These are phyloP conservation scores for Sebastiscus tertius DNA, from an alignment of 2,797 vertebrate species.

Conservation along the genomic window DNA sequence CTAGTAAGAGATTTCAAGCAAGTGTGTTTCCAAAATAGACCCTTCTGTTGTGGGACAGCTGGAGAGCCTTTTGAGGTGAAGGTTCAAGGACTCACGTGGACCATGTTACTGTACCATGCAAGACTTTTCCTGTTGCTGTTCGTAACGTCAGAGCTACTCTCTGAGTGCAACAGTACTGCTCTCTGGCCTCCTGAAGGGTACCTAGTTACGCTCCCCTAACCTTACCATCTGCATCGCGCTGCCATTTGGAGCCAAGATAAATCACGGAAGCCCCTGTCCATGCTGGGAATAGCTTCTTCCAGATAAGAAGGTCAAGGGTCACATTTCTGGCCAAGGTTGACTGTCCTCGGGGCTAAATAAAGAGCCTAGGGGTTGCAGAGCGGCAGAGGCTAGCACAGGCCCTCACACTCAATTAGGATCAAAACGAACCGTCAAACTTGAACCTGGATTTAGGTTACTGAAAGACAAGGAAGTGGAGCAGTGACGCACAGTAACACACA, in stretches of 20 bases:
- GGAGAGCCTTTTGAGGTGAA: slow-evolving; percentile 38
- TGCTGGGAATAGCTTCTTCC: slow-evolving; percentile 81
- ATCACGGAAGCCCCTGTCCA: slow-evolving; percentile 70
- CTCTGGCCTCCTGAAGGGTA: slow-evolving; percentile 56
- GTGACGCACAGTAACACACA: neutral
- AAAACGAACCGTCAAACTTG: slow-evolving; percentile 62
- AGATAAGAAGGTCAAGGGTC: slow-evolving; percentile 83
- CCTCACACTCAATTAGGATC: slow-evolving; percentile 73
- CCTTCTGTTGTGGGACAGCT: slow-evolving; percentile 52
- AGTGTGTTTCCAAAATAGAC: slow-evolving; percentile 65
- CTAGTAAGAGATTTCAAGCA: slow-evolving; percentile 29
- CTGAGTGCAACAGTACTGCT: slow-evolving; percentile 30
- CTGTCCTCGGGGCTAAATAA: slow-evolving; percentile 82
- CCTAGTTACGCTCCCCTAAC: slow-evolving; percentile 68
- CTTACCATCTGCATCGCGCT: slow-evolving; percentile 75
- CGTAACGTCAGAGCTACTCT: neutral
- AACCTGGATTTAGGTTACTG: slow-evolving; percentile 50
- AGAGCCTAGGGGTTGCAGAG: slow-evolving; percentile 76
- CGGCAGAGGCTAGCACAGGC: slow-evolving; percentile 53
- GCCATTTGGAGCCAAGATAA: slow-evolving; percentile 78
- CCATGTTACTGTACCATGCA: slow-evolving; percentile 5
- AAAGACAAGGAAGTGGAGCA: slow-evolving; percentile 32
- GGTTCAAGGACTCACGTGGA: slow-evolving; percentile 60
- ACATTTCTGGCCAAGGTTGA: slow-evolving; percentile 83
- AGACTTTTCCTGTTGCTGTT: slow-evolving; percentile 23